Base-by-base conservation (phyloP, 2,888 invertebrate genomes). In the Drosophila siamana region DNA sequence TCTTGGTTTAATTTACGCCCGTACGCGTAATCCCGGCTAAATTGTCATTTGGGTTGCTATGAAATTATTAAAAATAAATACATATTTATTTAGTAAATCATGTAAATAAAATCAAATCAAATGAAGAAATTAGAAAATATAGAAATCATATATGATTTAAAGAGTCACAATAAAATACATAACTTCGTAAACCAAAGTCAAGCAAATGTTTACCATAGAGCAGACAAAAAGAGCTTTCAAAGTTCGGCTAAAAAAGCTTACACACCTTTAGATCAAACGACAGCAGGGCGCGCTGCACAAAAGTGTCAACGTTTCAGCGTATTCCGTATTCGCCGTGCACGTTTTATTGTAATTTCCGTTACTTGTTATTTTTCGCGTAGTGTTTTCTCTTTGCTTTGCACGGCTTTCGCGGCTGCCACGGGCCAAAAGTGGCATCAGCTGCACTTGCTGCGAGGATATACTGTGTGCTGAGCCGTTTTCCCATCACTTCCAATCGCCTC, bases 351-450 rank as follows among this genome's bases (percentile, higher is more conserved):
- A 11, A 41, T 52, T 55, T 43, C 22, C 56, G 6, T 51, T 66
- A 60, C 65, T 59, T 59, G 63, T 64, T 69, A 62, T 72, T 68
- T 75, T 69, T 67, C 52, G 46, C 59, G 24, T 40, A 47, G 24
- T 44, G 63, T 61, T 68, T 64, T 72, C 13, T 33, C 60, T 65
- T 26, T 26, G 59, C 65, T 82, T 69, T 67, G 66, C 80, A 68
- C 3, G 65, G 67, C 74, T 85, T 69, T 79, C 78, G 83, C 69
- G 73, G 75, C 78, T 70, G 78, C 86, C 83, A 78, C 71, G 74
- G 82, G 85, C 87, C 77, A 83, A 85, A 85, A 87, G 78, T 82
- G 74, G 84, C 80, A 80, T 85, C 84, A 87, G 84, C 87, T 85
- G 83, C 83, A 84, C 77, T 86, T 84, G 82, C 67, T 77, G 78